A percentile compares a stretch with the other conserved stretches of the same genome.
Evolutionary conservation across 64 coral and sea anemone genomes (phyloP).

Genomic region (Stylophora pistillata): DNA sequence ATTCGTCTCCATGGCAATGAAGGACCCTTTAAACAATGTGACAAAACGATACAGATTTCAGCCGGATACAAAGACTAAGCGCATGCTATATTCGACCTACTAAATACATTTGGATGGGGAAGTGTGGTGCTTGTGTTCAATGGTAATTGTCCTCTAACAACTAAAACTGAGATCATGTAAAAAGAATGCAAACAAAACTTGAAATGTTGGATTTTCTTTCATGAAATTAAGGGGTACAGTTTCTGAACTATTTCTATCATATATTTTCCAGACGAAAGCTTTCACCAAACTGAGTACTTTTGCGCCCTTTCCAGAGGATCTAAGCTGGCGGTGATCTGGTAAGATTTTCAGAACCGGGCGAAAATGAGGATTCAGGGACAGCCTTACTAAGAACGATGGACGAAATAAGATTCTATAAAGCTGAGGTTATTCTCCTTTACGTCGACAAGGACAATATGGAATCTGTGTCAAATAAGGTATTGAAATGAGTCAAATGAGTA

Average conservation of each 20-base stretch:
- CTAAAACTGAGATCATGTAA: not conserved
- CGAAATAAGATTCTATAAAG: slow-evolving; percentile 1
- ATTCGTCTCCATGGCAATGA: slow-evolving; percentile 43
- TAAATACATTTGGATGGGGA: slow-evolving; percentile 30
- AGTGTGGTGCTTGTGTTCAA: slow-evolving; percentile 29
- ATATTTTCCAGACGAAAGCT: not conserved
- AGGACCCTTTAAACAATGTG: not conserved
- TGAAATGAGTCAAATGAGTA: too few species aligned
- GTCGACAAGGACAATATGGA: not conserved
- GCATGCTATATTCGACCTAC: slow-evolving; percentile 19
- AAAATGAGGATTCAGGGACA: not conserved
- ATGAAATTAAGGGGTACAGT: not conserved
- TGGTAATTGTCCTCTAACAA: not conserved
- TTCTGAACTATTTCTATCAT: not conserved
- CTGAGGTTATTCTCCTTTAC: slow-evolving; percentile 59
- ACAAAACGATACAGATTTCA: slow-evolving; percentile 19
- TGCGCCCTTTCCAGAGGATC: not conserved
- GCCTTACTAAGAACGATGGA: not conserved
- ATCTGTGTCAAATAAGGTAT: slow-evolving; percentile 7
- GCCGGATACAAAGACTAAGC: slow-evolving; percentile 29
- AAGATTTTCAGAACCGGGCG: not conserved
- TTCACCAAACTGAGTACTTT: slow-evolving; percentile 33
- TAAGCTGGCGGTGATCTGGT: slow-evolving; percentile 1
- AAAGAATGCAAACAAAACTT: not conserved
- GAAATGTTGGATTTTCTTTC: not conserved